A percentile compares a stretch with the other conserved stretches of the same genome.
Conservation (phyloP, 1,140 invertebrate genomes). For the Drosophila biarmipes region DNA sequence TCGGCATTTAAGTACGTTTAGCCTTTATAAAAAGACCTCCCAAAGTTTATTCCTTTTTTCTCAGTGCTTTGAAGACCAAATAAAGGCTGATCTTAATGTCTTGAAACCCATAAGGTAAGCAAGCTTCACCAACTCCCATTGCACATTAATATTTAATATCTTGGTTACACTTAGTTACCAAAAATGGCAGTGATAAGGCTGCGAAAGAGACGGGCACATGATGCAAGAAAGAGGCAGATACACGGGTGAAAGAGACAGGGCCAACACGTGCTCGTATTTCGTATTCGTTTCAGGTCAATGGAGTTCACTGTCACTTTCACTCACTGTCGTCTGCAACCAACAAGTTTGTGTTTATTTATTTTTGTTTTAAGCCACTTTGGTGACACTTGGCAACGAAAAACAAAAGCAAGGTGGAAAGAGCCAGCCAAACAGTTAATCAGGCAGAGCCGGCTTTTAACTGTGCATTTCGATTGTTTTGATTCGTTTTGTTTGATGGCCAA, state of each 20-base stretch:
- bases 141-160: conserved; percentile 17
- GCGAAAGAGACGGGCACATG: neutral
- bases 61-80: neutral
- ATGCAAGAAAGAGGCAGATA: too few relatives aligned
- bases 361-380: conserved; percentile 41
- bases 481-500: conserved; percentile 46
- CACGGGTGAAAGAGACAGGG: conserved; percentile 1
- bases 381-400: conserved; percentile 24
- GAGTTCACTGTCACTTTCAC: conserved; percentile 82
- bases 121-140: conserved; percentile 11
- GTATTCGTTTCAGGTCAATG: conserved; percentile 60
- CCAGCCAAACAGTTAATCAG: conserved; percentile 33
- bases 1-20: too few relatives aligned
- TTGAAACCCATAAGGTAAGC: conserved; percentile 8
- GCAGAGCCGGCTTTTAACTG: conserved; percentile 53
- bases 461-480: conserved; percentile 55
- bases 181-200: conserved; percentile 13
- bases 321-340: conserved; percentile 18
- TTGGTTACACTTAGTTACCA: conserved; percentile 8
- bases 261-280: conserved; percentile 40
- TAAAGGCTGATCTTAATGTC: neutral
- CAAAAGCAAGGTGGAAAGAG: neutral
- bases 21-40: too few relatives aligned
- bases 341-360: conserved; percentile 32
- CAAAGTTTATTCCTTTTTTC: too few relatives aligned